Base-by-base conservation (phyloP, 2,797 vertebrate genomes). In the Tragopan temminckii region DNA sequence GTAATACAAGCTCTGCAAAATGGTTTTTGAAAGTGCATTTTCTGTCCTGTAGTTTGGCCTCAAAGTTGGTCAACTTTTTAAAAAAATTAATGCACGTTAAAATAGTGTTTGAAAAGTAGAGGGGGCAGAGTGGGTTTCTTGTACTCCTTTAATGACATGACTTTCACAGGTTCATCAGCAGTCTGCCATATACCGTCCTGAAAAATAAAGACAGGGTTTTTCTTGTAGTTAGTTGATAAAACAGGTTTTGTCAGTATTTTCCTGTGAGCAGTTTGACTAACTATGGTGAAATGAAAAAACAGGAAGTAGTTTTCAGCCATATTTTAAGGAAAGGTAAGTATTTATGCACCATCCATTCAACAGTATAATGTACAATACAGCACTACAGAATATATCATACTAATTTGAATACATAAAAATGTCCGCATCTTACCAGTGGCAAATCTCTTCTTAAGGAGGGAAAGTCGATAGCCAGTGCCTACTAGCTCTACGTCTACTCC, bases 121-220 rank as follows among this genome's bases (percentile, higher is more conserved):
- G 80, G 94, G 68, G 94, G 97, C 64, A 95, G 97, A 97, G 93
- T 64, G 82, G 94, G 87, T 93, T 92, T 87, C 94, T 88, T 93
- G 91, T 95, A 93, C 63, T 96, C 93, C 91, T 87, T 87, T 52
- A 85, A 96, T 94, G 42, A 75, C 57, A 92, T 52, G 94, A 88
- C 88, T 94, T 92, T 93, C 80, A 95, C 85, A 90, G 76, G 84
- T 80, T 53, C 83, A 97, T 99, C 98, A 99, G 97, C 98, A 99
- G 96, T 99, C 99, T 55, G 99, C 99, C 99, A 99, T 99, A 90
- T 99, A 99, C 55, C 99, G 98, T 84, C 99, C 99, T 99, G 94
- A 85, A 96, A 98, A 96, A 97, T 53, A 96, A 83, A 97, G 80
- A 78, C 25, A 94, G 42, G 9, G 4, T 53, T 31, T 53, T 66